Base-by-base conservation (phyloP, 64 coral and sea anemone species). In the Dendronephthya gigantea region DNA sequence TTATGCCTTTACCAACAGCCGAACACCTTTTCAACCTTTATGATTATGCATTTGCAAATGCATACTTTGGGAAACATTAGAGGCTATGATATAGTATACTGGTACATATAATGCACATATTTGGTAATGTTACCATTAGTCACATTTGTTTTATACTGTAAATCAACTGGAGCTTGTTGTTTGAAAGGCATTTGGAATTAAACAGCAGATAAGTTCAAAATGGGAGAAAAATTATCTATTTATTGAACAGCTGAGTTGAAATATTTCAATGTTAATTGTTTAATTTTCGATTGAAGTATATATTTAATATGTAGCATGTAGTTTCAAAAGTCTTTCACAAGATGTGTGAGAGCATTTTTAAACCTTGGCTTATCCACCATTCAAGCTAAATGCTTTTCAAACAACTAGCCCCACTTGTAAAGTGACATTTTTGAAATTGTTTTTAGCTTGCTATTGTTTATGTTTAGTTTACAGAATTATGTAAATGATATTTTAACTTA, bases 41-140 rank as follows among this genome's bases (percentile, higher is more conserved):
- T 74, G 68, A 74, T 35, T 74, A 74, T 74, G 68, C 68, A 27
- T 74, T 74, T 35, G n/a, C 32, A 28, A 74, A 74, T 74, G 68
- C 68, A 74, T 74, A 30, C 32, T 74, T 74, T 74, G 68, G 68
- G n/a, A 74, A 74, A 17, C 3, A 5, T 74, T 74, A 74, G 50
- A 16, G 50, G 50, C 50, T 22, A 52, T 52, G 50, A 52, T 52
- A 52, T 52, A 52, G 50, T 52, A 52, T 10, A 52, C 50, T 52
- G 50, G 50, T 52, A 22, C 50, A 12, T 52, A 22, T 52, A 52
- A 52, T 52, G 50, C 50, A 52, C 50, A 52, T 52, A 12, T 16
- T 52, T 52, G 1, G 50, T 52, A 16, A 16, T 52, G 50, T 52
- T 16, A 52, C 1, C 50, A 52, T 52, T 22, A 22, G 1, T 52